Conservation (phyloP, 2,888 invertebrate species). For the Phasia obesa region DNA sequence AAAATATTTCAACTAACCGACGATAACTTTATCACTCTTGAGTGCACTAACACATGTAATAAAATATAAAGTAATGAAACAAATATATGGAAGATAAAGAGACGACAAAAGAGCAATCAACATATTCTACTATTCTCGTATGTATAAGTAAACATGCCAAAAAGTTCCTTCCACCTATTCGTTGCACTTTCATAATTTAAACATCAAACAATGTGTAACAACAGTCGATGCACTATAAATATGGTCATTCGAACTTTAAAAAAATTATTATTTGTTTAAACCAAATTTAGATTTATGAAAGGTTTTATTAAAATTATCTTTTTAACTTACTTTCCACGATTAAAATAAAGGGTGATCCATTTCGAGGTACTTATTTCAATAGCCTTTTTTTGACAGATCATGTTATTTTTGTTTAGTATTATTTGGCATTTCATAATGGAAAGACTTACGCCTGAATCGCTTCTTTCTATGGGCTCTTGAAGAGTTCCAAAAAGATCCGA, state of each 20-base stretch:
- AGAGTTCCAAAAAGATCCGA: no score
- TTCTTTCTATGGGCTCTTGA: no score
- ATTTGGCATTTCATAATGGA: no score
- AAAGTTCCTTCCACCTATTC: constrained; percentile 31
- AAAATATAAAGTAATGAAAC: constrained; percentile 43
- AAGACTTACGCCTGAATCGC: no score
- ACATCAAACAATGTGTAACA: constrained; percentile 22
- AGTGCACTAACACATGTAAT: constrained; percentile 64
- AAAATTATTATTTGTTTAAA: no score
- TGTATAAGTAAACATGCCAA: constrained; percentile 37
- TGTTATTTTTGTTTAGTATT: no score
- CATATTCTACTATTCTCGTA: constrained; percentile 42
- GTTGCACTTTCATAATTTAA: constrained; percentile 30
- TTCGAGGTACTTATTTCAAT: no score
- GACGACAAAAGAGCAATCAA: constrained; percentile 32
- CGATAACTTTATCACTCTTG: constrained; percentile 67
- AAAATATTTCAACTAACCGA: constrained; percentile 69
- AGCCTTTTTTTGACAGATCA: no score
- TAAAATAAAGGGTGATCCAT: no score
- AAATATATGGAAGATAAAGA: constrained; percentile 5
- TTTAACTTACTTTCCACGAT: no score
- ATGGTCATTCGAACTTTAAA: background rate
- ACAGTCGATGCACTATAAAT: constrained; percentile 28
- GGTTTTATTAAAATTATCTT: no score
- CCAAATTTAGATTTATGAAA: no score